Evolutionary conservation across 2,888 invertebrate species (phyloP).

Genomic region (Galerucella calmariensis): DNA sequence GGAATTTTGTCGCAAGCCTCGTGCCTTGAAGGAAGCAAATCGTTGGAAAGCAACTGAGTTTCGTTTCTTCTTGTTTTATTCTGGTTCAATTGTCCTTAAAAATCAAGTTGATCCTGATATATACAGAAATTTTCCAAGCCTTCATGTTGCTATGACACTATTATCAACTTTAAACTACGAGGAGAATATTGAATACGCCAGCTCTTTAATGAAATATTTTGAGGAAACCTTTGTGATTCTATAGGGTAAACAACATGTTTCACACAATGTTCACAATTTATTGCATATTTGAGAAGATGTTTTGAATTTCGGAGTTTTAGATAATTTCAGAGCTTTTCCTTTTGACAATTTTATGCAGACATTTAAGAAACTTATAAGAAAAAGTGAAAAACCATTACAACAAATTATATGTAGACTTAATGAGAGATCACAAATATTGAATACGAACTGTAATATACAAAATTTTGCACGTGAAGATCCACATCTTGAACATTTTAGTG

Average conservation of each 20-base stretch:
- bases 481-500: slow-evolving; percentile 16
- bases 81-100: no score
- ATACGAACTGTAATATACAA: not conserved
- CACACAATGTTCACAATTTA: slow-evolving; percentile 20
- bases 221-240: slow-evolving; percentile 24
- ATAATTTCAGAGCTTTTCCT: no score
- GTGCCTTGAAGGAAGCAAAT: slow-evolving; percentile 7
- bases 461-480: not conserved
- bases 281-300: slow-evolving; percentile 26
- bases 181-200: no score
- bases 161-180: no score
- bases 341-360: no score
- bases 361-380: no score
- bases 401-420: not conserved
- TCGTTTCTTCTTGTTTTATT: no score
- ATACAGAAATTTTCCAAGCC: no score
- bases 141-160: no score
- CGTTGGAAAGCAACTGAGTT: slow-evolving; percentile 6
- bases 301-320: slow-evolving; percentile 10
- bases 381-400: no score
- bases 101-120: no score
- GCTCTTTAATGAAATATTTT: slow-evolving; percentile 17
- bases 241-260: slow-evolving; percentile 31
- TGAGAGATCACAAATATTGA: slow-evolving; percentile 5
- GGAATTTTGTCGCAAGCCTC: slow-evolving; percentile 27